Evolutionary conservation across 2,113 vertebrate species (phyloP), one percentile per base, ranked within the genome.

Genomic region (Coryphaenoides rupestris): DNA sequence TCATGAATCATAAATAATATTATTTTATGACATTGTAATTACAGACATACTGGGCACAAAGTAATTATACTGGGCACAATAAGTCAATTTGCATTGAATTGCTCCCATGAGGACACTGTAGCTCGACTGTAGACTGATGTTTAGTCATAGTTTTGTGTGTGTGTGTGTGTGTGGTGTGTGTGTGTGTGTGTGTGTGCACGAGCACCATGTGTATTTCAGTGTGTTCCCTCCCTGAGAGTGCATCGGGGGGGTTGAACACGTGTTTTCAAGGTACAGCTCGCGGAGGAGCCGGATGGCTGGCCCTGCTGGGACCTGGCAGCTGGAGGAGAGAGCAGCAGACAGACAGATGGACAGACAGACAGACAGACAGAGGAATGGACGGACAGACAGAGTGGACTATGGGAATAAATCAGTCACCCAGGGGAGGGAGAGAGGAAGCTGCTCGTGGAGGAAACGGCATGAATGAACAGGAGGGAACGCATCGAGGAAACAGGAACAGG

Each of bases 261-360:
- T 77, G 78, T n/a, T n/a, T n/a, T n/a, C 84, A 85, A 87, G 83
- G 77, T 89, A 83, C 66, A 72, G 84, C 77, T 83, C 73, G n/a
- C n/a, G n/a, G 81, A 83, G 63, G 13, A 67, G 85, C 79, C 82
- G 72, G 85, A 86, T 89, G 89, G 85, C 88, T 86, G 75, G 79
- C 66, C 71, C 88, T 73, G 78, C 28, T 68, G 87, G 83, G 88
- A 87, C 82, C 60, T 69, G 24, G 80, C 85, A 88, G 87, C 86
- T 90, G 87, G 84, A 89, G 77, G 80, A 70, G 75, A 73, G 79
- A 77, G 69, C 81, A 84, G 61, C 80, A 82, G 82, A 84, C 73
- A 78, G 81, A 56, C 70, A 33, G 71, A 59, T 14, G 17, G 55
- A 57, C 22, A 60, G 53, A 56, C 70, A 33, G 71, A 59, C 22